A percentile compares a stretch with the other conserved stretches of the same genome.
These are phyloP conservation scores for Coelopa pilipes DNA, from an alignment of 2,888 invertebrate species.

Conservation along the genomic window DNA sequence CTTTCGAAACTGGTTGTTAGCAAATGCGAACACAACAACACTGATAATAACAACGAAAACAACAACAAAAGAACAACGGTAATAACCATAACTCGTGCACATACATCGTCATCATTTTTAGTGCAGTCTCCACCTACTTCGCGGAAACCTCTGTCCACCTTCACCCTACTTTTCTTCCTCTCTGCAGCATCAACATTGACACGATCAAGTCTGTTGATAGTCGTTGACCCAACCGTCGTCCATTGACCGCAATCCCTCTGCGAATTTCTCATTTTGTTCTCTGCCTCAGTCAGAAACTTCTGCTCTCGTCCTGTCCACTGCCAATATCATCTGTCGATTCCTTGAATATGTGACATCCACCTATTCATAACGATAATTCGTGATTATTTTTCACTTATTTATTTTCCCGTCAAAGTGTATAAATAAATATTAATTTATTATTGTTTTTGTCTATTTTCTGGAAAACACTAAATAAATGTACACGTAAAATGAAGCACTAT, in stretches of 20 bases:
- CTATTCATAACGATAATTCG: background rate
- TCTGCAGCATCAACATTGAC: background rate
- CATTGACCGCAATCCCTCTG: no score
- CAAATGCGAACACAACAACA: background rate
- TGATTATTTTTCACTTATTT: background rate
- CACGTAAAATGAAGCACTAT: no score
- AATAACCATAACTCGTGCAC: constrained; percentile 10
- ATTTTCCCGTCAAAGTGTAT: no score
- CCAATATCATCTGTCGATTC: background rate
- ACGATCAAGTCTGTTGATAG: no score
- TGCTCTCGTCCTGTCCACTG: no score
- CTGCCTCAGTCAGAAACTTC: no score
- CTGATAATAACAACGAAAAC: no score
- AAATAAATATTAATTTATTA: no score
- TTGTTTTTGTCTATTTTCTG: no score
- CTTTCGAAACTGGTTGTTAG: constrained; percentile 30
- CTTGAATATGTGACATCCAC: background rate
- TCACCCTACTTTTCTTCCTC: background rate
- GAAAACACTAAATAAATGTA: no score
- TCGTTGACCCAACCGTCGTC: no score
- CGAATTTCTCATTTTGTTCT: no score
- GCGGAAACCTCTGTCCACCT: background rate
- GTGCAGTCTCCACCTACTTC: background rate
- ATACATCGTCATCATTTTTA: background rate
- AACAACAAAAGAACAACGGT: background rate